Percentiles rank a stretch among this genome's conserved stretches.
phyloP scores from a whole-genome alignment of 2,113 vertebrate species.

The Spea bombifrons region DNA sequence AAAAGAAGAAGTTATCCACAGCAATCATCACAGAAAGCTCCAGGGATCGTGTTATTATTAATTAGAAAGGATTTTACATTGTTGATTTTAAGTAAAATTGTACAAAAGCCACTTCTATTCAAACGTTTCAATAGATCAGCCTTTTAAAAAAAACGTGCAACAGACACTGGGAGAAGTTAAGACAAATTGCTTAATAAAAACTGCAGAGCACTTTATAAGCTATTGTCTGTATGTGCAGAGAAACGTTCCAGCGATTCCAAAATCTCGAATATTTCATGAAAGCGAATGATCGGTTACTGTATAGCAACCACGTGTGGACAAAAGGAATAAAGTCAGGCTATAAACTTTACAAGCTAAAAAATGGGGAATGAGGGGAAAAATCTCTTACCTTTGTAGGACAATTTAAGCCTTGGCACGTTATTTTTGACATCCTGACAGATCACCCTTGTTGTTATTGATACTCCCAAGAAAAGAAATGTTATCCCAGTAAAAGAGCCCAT shows the following conservation, averaged over 20 bases:
- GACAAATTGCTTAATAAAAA: no score
- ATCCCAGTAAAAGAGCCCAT: constrained; percentile 84
- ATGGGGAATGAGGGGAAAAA: constrained; percentile 29
- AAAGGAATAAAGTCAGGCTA: constrained; percentile 24
- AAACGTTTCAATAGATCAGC: no score
- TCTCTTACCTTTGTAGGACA: constrained; percentile 91
- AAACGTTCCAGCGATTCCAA: background rate
- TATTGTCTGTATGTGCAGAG: background rate
- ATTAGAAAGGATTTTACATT: no score
- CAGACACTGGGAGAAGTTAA: no score
- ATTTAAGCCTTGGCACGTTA: constrained; percentile 88
- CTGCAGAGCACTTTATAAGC: background rate
- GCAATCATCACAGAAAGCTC: no score
- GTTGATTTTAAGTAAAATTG: no score
- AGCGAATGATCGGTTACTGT: background rate
- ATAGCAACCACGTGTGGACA: constrained; percentile 20
- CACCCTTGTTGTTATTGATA: constrained; percentile 69
- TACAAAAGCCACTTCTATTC: no score
- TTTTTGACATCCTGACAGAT: constrained; percentile 77
- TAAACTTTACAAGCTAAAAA: constrained; percentile 22
- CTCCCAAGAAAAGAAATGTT: constrained; percentile 76
- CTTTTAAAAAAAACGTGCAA: no score
- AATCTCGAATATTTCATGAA: background rate
- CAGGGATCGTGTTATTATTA: no score
- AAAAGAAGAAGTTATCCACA: no score